Evolutionary conservation across 2,113 vertebrate genomes (phyloP), one percentile per base, ranked within the genome.

Genomic region (Herpailurus yagouaroundi): DNA sequence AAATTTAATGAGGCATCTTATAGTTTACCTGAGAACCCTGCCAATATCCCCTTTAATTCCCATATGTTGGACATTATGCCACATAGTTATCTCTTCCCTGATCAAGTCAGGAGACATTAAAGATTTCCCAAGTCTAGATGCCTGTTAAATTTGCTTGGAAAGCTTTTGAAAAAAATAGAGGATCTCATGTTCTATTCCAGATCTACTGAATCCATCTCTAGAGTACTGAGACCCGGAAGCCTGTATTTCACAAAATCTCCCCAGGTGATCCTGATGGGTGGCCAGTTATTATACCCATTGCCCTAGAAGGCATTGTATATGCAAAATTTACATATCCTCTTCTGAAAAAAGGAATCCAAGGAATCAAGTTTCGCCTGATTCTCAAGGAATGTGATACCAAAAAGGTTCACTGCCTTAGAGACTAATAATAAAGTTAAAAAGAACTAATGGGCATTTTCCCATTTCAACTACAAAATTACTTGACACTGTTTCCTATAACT

Each of bases 21-120:
- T 23, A 92, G 95, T 96, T 95, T 84, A 73, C 91, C 45, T 91
- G 45, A 66, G 52, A 96, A 74, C 1, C 9, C 27, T 73, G 60
- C 31, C 41, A 69, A 81, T 9, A 71, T 64, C 0, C 4, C 89
- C 52, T 45, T 31, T 83, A 96, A 86, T 57, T 90, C 91, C 60
- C 55, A 36, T 41, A 79, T 45, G 19, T 31, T 69, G 18, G 15
- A 90, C 36, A 90, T 27, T 64, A 81, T 68, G 48, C 38, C 45
- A 89, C 36, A 73, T 18, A 82, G 57, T 77, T 87, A 74, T 79
- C 23, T 77, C 60, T 36, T 74, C 36, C 23, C 41, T 85, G 27
- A 95, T 60, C 38, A 74, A 81, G 77, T 23, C 84, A 96, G 66
- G 38, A 83, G 55, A 94, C 48, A 63, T 27, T 7, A 94, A 50